Evolutionary conservation across 2,113 vertebrate genomes (phyloP).

Genomic region (Stictonetta naevosa): DNA sequence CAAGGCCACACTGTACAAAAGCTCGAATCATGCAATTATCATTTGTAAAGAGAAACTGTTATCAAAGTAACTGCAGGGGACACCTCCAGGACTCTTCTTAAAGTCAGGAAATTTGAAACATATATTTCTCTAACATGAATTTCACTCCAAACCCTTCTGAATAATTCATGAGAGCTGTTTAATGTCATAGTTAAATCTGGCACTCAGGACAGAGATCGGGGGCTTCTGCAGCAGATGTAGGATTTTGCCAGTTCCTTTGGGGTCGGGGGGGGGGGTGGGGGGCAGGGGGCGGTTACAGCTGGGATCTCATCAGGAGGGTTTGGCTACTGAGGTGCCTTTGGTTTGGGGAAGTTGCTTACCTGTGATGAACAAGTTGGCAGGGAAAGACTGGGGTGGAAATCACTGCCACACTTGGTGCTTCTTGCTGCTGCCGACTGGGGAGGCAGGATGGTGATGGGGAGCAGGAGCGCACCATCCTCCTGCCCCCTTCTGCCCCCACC

Average conservation of each 20-base stretch:
- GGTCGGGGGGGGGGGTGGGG: background rate
- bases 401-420: background rate
- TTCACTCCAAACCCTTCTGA: constrained; percentile 49
- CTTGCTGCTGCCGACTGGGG: background rate
- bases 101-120: constrained; percentile 65
- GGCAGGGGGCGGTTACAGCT: background rate
- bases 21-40: constrained; percentile 37
- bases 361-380: accelerated
- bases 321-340: background rate
- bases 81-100: constrained; percentile 59
- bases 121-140: constrained; percentile 41
- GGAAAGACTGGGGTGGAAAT: background rate
- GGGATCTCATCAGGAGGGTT: background rate
- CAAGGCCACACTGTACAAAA: constrained; percentile 11
- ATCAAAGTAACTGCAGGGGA: constrained; percentile 69
- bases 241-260: background rate
- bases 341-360: background rate
- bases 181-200: constrained; percentile 44
- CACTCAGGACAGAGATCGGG: background rate
- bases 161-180: constrained; percentile 72
- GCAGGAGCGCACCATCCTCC: accelerated
- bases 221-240: background rate
- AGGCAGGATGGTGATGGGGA: background rate
- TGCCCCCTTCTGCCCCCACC: background rate
- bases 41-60: constrained; percentile 63